Evolutionary conservation across 2,888 invertebrate genomes (phyloP).

Genomic region (Labia minor): DNA sequence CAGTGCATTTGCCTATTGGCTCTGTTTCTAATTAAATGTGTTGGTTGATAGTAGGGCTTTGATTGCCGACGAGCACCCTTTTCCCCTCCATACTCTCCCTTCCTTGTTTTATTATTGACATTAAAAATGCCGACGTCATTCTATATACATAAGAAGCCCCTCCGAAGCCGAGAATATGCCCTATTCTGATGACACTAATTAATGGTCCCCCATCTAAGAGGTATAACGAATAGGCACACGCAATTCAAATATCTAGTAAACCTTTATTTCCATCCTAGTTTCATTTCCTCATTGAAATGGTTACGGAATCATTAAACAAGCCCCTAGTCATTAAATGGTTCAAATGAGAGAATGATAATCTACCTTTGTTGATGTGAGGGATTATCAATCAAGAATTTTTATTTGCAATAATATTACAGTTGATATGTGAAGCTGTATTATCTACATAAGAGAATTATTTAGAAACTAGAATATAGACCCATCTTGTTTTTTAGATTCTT

Average conservation of each 20-base stretch:
- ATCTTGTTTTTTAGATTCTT: too few species aligned
- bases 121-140: background rate
- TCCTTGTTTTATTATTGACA: conserved; percentile 4
- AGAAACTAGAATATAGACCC: too few species aligned
- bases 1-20: conserved; percentile 13
- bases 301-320: background rate
- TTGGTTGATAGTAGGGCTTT: background rate
- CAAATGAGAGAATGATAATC: too few species aligned
- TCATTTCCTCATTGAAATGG: background rate
- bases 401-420: too few species aligned
- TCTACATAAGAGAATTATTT: too few species aligned
- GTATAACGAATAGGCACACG: background rate
- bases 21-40: conserved; percentile 8
- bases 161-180: background rate
- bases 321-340: background rate
- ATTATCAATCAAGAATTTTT: too few species aligned
- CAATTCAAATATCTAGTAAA: conserved; percentile 13
- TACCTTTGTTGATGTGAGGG: too few species aligned
- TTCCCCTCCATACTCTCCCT: background rate
- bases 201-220: background rate
- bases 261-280: background rate
- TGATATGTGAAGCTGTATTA: too few species aligned
- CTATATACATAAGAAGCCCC: conserved; percentile 8
- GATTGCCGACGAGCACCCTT: background rate
- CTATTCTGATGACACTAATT: background rate